Conservation (phyloP, 2,888 invertebrate genomes). For the Sipunculus nudus region DNA sequence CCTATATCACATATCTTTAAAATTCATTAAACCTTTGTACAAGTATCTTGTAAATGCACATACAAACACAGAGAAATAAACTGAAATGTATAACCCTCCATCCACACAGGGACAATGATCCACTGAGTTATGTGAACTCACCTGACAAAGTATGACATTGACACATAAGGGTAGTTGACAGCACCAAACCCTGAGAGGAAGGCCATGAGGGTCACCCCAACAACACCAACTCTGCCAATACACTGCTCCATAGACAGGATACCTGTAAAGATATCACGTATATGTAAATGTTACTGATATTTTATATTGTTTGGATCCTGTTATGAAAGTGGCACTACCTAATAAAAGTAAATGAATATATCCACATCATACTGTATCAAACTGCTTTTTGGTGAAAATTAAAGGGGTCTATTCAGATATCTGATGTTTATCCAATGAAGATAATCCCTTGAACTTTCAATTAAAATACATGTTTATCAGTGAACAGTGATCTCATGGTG, state of each 20-base stretch:
- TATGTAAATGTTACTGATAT: neutral
- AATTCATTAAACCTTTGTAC: too few relatives aligned
- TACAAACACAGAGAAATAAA: too few relatives aligned
- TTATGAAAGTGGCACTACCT: too few relatives aligned
- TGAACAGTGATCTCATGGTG: too few relatives aligned
- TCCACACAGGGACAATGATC: neutral
- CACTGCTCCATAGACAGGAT: constrained; percentile 82
- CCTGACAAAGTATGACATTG: constrained; percentile 98
- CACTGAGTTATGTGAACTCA: constrained; percentile 43
- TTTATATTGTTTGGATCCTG: neutral
- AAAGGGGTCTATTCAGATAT: too few relatives aligned
- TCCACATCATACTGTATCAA: too few relatives aligned
- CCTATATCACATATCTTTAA: too few relatives aligned
- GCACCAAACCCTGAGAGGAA: constrained; percentile 98
- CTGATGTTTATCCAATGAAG: too few relatives aligned
- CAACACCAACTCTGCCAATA: constrained; percentile 96
- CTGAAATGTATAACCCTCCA: neutral
- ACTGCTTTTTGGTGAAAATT: too few relatives aligned
- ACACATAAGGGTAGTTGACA: constrained; percentile 98
- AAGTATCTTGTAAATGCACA: too few relatives aligned
- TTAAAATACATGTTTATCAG: too few relatives aligned
- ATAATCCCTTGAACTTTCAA: too few relatives aligned
- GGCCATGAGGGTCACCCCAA: constrained; percentile 99
- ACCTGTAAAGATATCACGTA: constrained; percentile 53
- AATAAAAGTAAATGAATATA: neutral